A percentile compares a stretch with the other conserved stretches of the same genome.
phyloP scores from a whole-genome alignment of 2,888 invertebrate genomes.

The Oxycera nigricornis region DNA sequence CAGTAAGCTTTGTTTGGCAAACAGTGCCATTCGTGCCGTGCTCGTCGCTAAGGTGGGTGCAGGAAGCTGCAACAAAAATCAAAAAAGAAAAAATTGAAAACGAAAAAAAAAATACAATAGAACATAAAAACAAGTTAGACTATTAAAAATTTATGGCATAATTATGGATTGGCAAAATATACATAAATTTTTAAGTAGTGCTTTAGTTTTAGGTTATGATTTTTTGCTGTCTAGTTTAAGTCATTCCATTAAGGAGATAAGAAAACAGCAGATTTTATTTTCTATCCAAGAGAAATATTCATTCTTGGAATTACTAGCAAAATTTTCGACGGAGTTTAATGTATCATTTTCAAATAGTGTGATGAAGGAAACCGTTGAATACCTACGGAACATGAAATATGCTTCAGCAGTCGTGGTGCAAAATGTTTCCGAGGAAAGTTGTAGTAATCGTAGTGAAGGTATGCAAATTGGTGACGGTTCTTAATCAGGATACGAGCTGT shows the following conservation, averaged over 20 bases:
- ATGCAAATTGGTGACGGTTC: not conserved
- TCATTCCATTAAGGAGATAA: not conserved
- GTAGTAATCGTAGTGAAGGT: not conserved
- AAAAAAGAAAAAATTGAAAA: too few relatives aligned
- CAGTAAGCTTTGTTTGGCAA: too few relatives aligned
- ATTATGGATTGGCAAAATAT: not conserved
- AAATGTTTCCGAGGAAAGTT: not conserved
- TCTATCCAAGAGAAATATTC: conserved; percentile 14
- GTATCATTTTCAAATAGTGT: too few relatives aligned
- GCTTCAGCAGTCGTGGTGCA: not conserved
- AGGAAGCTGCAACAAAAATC: too few relatives aligned
- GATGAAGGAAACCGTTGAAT: conserved; percentile 6
- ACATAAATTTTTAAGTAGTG: not conserved
- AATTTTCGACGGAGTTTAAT: not conserved
- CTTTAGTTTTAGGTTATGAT: not conserved
- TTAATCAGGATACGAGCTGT: not conserved
- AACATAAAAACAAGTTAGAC: too few relatives aligned
- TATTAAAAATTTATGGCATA: too few relatives aligned
- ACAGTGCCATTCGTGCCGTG: too few relatives aligned
- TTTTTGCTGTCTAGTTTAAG: not conserved
- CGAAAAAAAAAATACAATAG: too few relatives aligned
- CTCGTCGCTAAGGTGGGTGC: too few relatives aligned
- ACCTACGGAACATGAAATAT: not conserved
- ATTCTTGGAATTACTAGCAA: conserved; percentile 7
- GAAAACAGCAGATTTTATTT: conserved; percentile 7